Percentiles rank a stretch among this genome's conserved stretches.
Conservation (phyloP, 2,113 vertebrate genomes). For the Sylvia atricapilla region DNA sequence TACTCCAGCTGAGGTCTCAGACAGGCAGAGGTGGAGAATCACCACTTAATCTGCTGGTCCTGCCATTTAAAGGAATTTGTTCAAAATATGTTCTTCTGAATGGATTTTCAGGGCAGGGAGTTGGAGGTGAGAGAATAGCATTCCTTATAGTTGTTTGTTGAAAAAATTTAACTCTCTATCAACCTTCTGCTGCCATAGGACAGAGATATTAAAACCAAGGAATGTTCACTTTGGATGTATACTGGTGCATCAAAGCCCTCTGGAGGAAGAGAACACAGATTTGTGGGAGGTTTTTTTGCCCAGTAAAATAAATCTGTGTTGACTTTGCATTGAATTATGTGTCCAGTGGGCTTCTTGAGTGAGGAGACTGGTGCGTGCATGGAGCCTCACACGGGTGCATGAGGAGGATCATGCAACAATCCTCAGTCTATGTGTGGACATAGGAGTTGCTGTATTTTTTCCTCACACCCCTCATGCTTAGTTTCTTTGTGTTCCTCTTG, state of each 20-base stretch:
- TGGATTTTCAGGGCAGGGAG: background rate
- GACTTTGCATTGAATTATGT: background rate
- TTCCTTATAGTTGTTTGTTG: background rate
- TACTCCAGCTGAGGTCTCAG: background rate
- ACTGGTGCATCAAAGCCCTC: background rate
- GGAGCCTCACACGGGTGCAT: rapidly evolving
- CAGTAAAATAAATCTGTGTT: background rate
- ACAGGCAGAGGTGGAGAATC: background rate
- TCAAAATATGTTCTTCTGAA: background rate
- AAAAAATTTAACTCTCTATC: background rate
- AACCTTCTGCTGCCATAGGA: background rate
- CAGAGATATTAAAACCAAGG: background rate
- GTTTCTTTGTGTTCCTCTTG: background rate
- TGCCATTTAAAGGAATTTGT: background rate
- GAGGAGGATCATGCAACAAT: background rate
- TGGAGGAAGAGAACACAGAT: background rate
- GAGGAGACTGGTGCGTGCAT: background rate
- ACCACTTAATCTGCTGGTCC: background rate
- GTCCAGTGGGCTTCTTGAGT: background rate
- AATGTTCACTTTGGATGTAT: background rate
- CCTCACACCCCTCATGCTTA: rapidly evolving
- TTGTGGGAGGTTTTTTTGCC: background rate
- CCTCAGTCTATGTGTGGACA: background rate
- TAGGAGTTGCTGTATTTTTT: background rate
- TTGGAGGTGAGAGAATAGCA: background rate